phyloP scores from a whole-genome alignment of 2,888 invertebrate species.

The Pristionchus mayeri region DNA sequence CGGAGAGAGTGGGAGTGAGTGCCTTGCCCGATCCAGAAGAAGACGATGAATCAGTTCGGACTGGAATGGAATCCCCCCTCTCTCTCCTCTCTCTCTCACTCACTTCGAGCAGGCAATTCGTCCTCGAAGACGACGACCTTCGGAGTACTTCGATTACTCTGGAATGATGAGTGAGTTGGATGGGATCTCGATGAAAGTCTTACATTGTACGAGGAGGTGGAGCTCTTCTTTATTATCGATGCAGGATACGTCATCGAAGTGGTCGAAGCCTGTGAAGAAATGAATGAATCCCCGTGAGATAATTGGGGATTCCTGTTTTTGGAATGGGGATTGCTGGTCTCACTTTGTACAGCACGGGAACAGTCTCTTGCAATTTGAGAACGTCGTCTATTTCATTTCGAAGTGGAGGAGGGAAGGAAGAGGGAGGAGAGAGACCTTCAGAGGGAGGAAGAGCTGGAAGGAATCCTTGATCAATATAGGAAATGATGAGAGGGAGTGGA shows the following conservation, averaged over 20 bases:
- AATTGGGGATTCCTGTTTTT: neutral
- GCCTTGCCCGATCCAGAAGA: neutral
- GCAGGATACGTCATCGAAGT: conserved; percentile 55
- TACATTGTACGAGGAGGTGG: conserved; percentile 36
- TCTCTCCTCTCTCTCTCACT: conserved; percentile 14
- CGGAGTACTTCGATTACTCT: conserved; percentile 11
- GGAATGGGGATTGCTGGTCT: neutral
- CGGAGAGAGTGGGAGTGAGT: neutral
- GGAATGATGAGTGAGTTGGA: neutral
- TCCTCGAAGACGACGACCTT: conserved; percentile 40
- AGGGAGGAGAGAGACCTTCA: neutral
- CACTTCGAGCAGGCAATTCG: conserved; percentile 19
- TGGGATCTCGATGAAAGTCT: neutral
- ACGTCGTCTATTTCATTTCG: conserved; percentile 17
- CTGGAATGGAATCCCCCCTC: neutral
- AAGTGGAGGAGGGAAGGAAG: neutral
- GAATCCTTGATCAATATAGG: neutral
- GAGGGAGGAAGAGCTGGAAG: neutral
- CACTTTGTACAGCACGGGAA: conserved; percentile 6
- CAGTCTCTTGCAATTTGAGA: neutral
- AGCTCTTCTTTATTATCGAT: conserved; percentile 23
- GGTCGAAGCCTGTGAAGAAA: conserved; percentile 51
- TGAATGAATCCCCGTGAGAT: neutral
- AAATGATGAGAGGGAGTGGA: neutral
- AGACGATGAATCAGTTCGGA: neutral